phyloP scores from a whole-genome alignment of 2,113 vertebrate species.

The Strigops habroptila region DNA sequence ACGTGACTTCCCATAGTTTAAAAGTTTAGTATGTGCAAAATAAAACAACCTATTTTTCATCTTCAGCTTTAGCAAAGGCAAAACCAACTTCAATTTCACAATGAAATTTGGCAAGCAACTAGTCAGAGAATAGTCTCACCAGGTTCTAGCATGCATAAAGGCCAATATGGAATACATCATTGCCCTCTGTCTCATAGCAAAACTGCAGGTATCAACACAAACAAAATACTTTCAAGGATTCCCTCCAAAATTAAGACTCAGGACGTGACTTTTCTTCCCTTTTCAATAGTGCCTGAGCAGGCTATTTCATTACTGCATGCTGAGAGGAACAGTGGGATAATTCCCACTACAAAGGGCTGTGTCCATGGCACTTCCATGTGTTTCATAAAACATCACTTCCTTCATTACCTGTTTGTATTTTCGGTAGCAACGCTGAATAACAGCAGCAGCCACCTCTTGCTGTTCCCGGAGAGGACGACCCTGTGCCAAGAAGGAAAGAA shows the following conservation, averaged over 20 bases:
- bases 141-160: neutral
- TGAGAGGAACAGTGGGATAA: neutral
- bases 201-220: neutral
- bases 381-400: neutral
- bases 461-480: conserved; percentile 93
- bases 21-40: neutral
- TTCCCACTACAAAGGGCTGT: neutral
- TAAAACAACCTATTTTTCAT: neutral
- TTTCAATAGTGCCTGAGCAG: neutral
- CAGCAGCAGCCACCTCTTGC: conserved; percentile 95
- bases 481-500: conserved; percentile 53
- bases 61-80: neutral
- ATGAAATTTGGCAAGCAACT: conserved; percentile 67
- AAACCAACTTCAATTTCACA: conserved; percentile 63
- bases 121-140: neutral
- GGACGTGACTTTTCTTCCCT: neutral
- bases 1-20: neutral
- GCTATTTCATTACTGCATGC: neutral
- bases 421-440: conserved; percentile 98
- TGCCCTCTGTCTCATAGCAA: neutral
- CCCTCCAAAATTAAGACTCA: neutral
- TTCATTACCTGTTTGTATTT: conserved; percentile 96
- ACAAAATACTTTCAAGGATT: neutral
- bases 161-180: neutral
- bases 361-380: accelerated